phyloP scores from a whole-genome alignment of 2,888 invertebrate species.

The Microctonus aethiopoides region DNA sequence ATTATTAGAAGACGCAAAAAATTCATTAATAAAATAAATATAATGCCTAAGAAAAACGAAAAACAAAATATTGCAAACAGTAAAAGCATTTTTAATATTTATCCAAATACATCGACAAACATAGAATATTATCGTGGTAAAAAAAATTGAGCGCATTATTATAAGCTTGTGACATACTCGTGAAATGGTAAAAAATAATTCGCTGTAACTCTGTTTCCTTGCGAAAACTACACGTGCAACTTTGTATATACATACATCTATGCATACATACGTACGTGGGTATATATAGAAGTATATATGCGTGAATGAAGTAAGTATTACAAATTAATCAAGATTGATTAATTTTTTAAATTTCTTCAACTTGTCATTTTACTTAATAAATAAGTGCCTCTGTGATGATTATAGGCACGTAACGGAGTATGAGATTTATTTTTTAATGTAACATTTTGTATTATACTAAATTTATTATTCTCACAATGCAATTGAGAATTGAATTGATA shows the following conservation, averaged over 20 bases:
- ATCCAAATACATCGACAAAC: background rate
- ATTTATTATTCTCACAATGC: background rate
- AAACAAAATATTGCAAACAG: constrained; percentile 12
- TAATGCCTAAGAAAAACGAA: constrained; percentile 35
- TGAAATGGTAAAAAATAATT: background rate
- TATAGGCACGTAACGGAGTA: background rate
- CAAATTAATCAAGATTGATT: background rate
- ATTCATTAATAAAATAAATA: constrained; percentile 22
- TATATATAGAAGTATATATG: too few species aligned
- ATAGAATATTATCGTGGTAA: background rate
- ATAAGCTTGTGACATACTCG: background rate
- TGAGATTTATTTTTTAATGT: too few species aligned
- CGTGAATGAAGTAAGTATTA: background rate
- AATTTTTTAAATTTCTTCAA: background rate
- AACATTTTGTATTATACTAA: background rate
- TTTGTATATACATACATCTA: background rate
- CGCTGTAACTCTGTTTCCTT: background rate
- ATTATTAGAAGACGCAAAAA: constrained; percentile 31
- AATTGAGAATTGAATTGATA: background rate
- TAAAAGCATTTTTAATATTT: constrained; percentile 9
- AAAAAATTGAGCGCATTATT: background rate
- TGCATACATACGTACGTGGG: too few species aligned
- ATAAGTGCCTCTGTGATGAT: background rate
- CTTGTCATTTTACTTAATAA: background rate
- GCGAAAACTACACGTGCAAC: background rate